Conservation (phyloP, 1,140 invertebrate species). For the Aphaenogaster floridana region DNA sequence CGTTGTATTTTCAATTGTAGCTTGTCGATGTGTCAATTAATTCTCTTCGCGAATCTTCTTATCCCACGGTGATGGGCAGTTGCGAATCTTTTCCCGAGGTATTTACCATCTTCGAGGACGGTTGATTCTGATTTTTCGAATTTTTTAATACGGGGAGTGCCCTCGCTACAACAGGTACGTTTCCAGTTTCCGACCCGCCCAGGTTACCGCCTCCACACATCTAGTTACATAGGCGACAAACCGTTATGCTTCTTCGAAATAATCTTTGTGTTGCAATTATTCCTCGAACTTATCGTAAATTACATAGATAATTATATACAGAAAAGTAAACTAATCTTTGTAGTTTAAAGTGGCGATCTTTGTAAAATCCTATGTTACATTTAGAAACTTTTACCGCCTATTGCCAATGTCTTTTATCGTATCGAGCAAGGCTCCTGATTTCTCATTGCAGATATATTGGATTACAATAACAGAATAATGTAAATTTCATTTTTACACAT, state of each 20-base stretch:
- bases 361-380: not conserved
- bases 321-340: not conserved
- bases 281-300: not conserved
- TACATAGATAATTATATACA: not conserved
- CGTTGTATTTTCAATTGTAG: conserved; percentile 33
- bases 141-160: conserved; percentile 67
- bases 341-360: not conserved
- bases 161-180: conserved; percentile 58
- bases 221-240: conserved; percentile 39
- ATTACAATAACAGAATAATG: not conserved
- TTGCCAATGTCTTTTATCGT: not conserved
- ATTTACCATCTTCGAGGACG: conserved; percentile 55
- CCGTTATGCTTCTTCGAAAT: conserved; percentile 11
- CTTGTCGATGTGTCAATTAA: conserved; percentile 17
- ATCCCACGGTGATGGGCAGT: conserved; percentile 63
- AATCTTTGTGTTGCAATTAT: conserved; percentile 1
- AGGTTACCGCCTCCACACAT: conserved; percentile 60
- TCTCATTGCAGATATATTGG: not conserved
- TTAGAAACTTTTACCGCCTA: not conserved
- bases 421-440: not conserved
- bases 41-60: not conserved
- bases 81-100: conserved; percentile 70
- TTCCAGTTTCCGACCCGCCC: conserved; percentile 64
- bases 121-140: conserved; percentile 71
- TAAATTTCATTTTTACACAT: not conserved